These are phyloP conservation scores for Cherax destructor DNA, from an alignment of 1,140 invertebrate species.

Conservation along the genomic window DNA sequence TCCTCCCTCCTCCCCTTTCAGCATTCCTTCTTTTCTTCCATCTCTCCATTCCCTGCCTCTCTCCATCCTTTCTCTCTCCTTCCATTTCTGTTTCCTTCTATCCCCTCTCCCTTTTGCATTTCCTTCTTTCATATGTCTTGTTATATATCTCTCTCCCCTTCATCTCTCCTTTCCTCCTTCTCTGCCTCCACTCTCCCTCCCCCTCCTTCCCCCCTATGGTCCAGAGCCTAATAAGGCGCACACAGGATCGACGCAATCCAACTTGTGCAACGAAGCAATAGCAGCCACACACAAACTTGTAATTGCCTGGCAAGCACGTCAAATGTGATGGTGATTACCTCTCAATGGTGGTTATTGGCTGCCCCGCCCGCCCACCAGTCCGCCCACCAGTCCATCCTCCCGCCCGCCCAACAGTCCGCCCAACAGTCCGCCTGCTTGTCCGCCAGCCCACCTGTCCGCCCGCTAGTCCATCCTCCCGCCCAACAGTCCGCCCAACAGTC, in stretches of 20 bases:
- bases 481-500: too few relatives aligned
- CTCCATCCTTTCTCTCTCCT: not conserved
- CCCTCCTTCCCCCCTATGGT: conserved; percentile 1
- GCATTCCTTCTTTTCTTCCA: not conserved
- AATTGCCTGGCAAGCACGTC: conserved; percentile 62
- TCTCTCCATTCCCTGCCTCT: not conserved
- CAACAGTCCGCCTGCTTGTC: too few relatives aligned
- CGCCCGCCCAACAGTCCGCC: too few relatives aligned
- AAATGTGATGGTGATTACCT: conserved; percentile 66
- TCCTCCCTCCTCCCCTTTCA: not conserved
- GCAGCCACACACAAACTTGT: conserved; percentile 62
- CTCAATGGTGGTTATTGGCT: conserved; percentile 62
- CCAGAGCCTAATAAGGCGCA: conserved; percentile 38
- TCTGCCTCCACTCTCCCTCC: not conserved
- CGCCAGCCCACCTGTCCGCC: too few relatives aligned
- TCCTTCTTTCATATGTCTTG: not conserved
- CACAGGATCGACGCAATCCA: conserved; percentile 64
- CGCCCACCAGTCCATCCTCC: too few relatives aligned
- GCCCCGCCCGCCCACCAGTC: not conserved
- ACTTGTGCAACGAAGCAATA: conserved; percentile 63
- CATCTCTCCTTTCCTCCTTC: not conserved
- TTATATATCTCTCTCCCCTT: not conserved
- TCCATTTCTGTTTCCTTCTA: not conserved
- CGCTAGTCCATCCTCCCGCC: too few relatives aligned
- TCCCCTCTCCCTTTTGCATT: not conserved